A percentile compares a stretch with the other conserved stretches of the same genome.
Evolutionary conservation across 2,113 vertebrate species (phyloP).

Genomic region (Lagopus muta): DNA sequence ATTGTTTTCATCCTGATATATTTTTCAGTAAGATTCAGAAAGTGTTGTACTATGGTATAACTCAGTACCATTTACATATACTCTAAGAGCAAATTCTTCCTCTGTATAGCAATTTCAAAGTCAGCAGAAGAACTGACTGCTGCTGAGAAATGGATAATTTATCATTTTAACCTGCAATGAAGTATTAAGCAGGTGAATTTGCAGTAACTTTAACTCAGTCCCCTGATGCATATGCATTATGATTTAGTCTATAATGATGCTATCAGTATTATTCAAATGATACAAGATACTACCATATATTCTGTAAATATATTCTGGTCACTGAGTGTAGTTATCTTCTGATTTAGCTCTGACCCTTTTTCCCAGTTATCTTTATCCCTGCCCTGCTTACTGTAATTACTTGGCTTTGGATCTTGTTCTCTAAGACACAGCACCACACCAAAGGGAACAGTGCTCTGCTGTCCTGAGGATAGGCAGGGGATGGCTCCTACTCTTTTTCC

Average conservation of each 20-base stretch:
- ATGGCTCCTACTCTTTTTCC: background rate
- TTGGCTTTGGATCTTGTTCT: background rate
- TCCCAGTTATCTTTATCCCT: background rate
- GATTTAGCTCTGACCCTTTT: background rate
- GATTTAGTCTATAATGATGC: background rate
- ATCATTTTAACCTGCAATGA: constrained; percentile 35
- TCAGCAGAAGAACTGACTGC: constrained; percentile 38
- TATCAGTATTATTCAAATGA: constrained; percentile 18
- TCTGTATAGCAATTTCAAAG: constrained; percentile 26
- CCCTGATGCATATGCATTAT: background rate
- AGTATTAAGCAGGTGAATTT: constrained; percentile 50
- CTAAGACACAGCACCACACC: background rate
- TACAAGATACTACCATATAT: background rate
- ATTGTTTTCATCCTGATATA: background rate
- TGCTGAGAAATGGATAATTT: constrained; percentile 39
- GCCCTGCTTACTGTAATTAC: background rate
- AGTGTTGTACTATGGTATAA: background rate
- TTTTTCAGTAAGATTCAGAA: background rate
- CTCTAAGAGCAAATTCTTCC: constrained; percentile 12
- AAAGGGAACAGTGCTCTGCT: background rate
- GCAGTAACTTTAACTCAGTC: constrained; percentile 6
- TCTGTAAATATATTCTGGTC: background rate
- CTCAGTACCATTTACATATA: constrained; percentile 10
- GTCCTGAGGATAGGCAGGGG: rapidly evolving
- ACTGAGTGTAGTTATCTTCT: background rate